These are phyloP conservation scores for Corapipo altera DNA, from an alignment of 2,113 vertebrate genomes.

Conservation along the genomic window DNA sequence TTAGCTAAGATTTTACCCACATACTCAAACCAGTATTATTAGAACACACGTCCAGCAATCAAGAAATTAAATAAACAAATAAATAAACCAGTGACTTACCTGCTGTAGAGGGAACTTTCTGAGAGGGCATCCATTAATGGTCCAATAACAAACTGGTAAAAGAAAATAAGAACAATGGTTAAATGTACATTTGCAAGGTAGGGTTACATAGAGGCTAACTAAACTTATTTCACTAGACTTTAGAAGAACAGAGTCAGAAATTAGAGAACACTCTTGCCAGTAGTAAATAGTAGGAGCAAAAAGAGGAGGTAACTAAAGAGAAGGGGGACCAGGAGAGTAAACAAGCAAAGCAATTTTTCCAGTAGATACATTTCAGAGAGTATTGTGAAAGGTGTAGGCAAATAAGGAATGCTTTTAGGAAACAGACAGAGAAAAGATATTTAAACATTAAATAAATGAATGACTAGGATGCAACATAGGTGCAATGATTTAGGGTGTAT, in stretches of 20 bases:
- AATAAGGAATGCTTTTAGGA: background rate
- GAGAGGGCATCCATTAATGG: conserved; percentile 90
- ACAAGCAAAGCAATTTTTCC: background rate
- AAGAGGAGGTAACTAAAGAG: background rate
- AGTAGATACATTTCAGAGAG: background rate
- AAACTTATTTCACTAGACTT: background rate
- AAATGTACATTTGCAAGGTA: background rate
- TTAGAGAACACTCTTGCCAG: background rate
- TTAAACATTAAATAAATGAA: background rate
- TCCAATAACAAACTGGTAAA: conserved; percentile 83
- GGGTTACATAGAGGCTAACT: background rate
- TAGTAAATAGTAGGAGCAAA: background rate
- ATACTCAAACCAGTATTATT: background rate
- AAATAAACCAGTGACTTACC: conserved; percentile 68
- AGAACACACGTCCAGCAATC: background rate
- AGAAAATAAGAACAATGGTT: background rate
- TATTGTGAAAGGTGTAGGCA: background rate
- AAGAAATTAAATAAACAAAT: background rate
- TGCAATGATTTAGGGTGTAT: background rate
- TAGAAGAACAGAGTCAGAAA: background rate
- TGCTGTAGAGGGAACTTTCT: conserved; percentile 88
- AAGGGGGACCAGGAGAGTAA: background rate
- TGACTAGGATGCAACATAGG: background rate
- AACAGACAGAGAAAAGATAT: background rate
- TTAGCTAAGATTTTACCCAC: background rate